These are phyloP conservation scores for Paramisgurnus dabryanus DNA, from an alignment of 2,113 vertebrate species.

Conservation along the genomic window DNA sequence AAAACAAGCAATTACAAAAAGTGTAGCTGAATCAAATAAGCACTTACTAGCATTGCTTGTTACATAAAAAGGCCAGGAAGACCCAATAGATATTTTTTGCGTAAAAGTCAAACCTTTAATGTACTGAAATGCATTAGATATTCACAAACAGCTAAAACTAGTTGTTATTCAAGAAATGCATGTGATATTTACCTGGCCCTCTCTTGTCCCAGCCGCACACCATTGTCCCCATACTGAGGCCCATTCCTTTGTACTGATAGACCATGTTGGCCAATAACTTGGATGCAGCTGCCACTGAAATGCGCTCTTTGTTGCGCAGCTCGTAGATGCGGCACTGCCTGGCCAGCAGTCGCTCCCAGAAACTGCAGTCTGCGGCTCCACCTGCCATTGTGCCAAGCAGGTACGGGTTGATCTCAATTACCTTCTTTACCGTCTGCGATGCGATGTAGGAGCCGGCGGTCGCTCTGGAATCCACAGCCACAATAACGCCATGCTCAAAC, in stretches of 20 bases:
- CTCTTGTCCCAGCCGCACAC: slow-evolving; percentile 95
- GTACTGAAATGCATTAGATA: background rate
- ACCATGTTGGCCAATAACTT: slow-evolving; percentile 96
- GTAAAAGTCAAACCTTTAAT: too few relatives aligned
- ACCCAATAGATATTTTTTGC: too few relatives aligned
- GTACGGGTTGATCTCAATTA: slow-evolving; percentile 91
- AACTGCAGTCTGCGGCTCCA: slow-evolving; percentile 89
- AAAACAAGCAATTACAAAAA: too few relatives aligned
- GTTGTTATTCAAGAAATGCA: background rate
- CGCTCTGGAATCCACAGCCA: slow-evolving; percentile 89
- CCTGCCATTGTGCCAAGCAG: slow-evolving; percentile 92
- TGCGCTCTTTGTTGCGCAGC: slow-evolving; percentile 91
- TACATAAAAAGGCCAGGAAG: too few relatives aligned
- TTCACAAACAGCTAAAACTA: background rate
- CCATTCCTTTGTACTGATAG: slow-evolving; percentile 94
- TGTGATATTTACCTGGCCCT: slow-evolving; percentile 79
- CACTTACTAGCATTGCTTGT: too few relatives aligned
- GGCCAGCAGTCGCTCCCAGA: slow-evolving; percentile 89
- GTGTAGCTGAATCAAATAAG: too few relatives aligned
- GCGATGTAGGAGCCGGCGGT: slow-evolving; percentile 89
- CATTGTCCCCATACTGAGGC: slow-evolving; percentile 94
- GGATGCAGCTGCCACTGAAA: slow-evolving; percentile 90
- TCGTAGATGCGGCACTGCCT: slow-evolving; percentile 91
- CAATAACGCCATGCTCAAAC: slow-evolving; percentile 87
- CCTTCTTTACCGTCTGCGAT: slow-evolving; percentile 91